These are phyloP conservation scores for Villa cingulata DNA, from an alignment of 2,888 invertebrate species.

Conservation along the genomic window DNA sequence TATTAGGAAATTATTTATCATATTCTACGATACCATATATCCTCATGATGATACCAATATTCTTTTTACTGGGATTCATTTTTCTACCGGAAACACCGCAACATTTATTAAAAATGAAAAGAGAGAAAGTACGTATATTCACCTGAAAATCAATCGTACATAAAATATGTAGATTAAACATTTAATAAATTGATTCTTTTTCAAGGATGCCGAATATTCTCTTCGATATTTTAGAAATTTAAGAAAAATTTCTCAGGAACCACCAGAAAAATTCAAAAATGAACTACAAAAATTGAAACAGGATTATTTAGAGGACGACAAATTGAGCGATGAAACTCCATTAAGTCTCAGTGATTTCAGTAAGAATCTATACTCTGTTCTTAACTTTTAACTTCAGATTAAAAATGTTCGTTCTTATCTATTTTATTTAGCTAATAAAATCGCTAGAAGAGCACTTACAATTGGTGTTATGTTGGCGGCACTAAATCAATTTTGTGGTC, in stretches of 20 bases:
- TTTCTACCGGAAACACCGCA: constrained; percentile 33
- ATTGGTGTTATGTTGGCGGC: constrained; percentile 27
- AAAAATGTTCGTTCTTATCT: neutral
- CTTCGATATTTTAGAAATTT: constrained; percentile 29
- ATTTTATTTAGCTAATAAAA: constrained; percentile 19
- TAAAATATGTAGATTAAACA: neutral
- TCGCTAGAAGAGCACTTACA: constrained; percentile 24
- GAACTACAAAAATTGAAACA: constrained; percentile 26
- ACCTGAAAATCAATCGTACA: too few species aligned
- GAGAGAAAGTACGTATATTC: constrained; percentile 18
- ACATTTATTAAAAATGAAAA: constrained; percentile 22
- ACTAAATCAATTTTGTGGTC: constrained; percentile 29
- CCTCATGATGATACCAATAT: constrained; percentile 18
- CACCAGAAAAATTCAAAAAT: constrained; percentile 21
- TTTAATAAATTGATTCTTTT: neutral
- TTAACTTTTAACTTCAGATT: neutral
- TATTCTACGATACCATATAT: constrained; percentile 24
- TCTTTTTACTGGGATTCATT: constrained; percentile 23
- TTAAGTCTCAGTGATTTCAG: constrained; percentile 26
- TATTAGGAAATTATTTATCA: constrained; percentile 24
- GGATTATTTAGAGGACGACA: constrained; percentile 14
- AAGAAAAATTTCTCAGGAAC: constrained; percentile 18
- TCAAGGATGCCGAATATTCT: constrained; percentile 27
- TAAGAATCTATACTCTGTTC: constrained; percentile 14
- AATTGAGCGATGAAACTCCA: constrained; percentile 9